phyloP scores from a whole-genome alignment of 2,113 vertebrate genomes.

The Cepphus grylle region DNA sequence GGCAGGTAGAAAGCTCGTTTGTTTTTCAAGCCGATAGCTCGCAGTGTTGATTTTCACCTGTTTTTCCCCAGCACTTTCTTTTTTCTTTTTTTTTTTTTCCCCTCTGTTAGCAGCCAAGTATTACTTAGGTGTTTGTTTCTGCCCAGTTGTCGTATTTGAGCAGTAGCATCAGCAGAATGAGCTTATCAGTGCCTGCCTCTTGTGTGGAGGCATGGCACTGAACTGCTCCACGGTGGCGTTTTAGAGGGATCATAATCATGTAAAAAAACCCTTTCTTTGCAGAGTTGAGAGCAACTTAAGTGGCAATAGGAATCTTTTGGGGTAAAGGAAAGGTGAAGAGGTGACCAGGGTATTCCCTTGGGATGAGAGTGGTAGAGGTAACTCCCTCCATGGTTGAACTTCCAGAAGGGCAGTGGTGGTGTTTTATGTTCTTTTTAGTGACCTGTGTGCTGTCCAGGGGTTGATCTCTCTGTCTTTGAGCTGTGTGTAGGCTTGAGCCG shows the following conservation, averaged over 20 bases:
- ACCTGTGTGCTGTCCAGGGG: not conserved
- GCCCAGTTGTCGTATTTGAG: not conserved
- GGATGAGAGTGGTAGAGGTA: not conserved
- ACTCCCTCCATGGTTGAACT: not conserved
- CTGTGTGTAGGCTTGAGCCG: rapidly evolving
- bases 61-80: not conserved
- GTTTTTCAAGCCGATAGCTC: not conserved
- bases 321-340: not conserved
- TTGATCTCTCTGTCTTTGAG: not conserved
- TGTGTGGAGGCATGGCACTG: not conserved
- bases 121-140: not conserved
- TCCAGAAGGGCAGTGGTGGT: not conserved
- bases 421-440: not conserved
- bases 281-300: not conserved
- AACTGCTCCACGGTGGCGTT: not conserved
- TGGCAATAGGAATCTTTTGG: not conserved
- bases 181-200: not conserved
- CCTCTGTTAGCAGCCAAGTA: not conserved
- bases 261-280: not conserved
- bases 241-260: not conserved
- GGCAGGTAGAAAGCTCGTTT: not conserved
- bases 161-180: not conserved
- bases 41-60: not conserved
- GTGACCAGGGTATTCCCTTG: not conserved
- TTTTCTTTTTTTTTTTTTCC: no score